Conservation (phyloP, 2,888 invertebrate species). For the Macrosiphum euphorbiae region DNA sequence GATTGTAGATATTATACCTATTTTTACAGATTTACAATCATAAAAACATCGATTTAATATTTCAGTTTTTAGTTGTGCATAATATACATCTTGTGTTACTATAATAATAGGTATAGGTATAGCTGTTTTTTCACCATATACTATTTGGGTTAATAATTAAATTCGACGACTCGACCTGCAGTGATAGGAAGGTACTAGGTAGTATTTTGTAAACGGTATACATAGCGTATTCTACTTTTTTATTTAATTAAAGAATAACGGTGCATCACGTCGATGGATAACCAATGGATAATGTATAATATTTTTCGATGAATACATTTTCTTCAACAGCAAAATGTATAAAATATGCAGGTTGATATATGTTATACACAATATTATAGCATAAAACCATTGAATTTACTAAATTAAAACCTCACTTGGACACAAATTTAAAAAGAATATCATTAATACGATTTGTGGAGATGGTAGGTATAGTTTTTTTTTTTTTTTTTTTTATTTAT, state of each 20-base stretch:
- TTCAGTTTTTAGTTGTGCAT: not conserved
- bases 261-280: not conserved
- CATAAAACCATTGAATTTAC: not conserved
- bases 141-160: slow-evolving; percentile 15
- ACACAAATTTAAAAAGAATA: not conserved
- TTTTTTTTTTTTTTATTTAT: too few relatives aligned
- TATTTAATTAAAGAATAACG: slow-evolving; percentile 46
- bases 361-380: not conserved
- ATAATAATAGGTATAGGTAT: not conserved
- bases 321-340: not conserved
- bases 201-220: slow-evolving; percentile 22
- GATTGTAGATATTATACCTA: not conserved
- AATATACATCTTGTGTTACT: not conserved
- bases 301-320: not conserved
- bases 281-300: not conserved
- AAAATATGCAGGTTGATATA: not conserved
- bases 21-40: not conserved
- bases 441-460: not conserved
- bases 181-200: not conserved
- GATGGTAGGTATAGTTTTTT: too few relatives aligned
- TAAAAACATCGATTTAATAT: not conserved
- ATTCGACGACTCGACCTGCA: not conserved
- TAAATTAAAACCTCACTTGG: not conserved
- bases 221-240: slow-evolving; percentile 17
- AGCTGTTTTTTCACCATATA: not conserved